These are phyloP conservation scores for Palythoa heliodiscus DNA, from an alignment of 92 coral and sea anemone species.

Conservation along the genomic window DNA sequence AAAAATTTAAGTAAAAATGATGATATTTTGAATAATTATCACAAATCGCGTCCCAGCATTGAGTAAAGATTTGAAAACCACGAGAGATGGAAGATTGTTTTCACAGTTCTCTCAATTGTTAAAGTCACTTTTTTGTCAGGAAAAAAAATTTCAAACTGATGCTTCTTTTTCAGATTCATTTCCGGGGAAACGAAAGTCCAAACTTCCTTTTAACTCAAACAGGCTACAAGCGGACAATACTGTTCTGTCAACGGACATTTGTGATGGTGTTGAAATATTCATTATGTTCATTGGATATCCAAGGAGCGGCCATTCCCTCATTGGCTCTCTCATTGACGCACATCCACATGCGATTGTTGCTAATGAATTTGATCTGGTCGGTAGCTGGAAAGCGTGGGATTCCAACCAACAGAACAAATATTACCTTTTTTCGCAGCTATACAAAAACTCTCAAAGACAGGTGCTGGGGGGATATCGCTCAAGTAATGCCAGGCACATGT, in stretches of 20 bases:
- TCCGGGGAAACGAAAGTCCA: not conserved
- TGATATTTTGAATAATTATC: no score
- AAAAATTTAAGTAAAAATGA: no score
- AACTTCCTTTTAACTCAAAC: not conserved
- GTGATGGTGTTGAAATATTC: conserved; percentile 73
- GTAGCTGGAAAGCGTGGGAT: conserved; percentile 82
- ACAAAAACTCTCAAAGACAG: conserved; percentile 73
- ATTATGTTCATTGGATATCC: conserved; percentile 91
- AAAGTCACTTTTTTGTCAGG: no score
- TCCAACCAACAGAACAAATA: conserved; percentile 73
- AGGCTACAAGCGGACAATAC: not conserved
- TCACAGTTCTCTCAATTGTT: no score
- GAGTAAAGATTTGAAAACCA: no score
- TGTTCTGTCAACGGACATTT: conserved; percentile 40
- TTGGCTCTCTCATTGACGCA: conserved; percentile 94
- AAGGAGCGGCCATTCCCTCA: conserved; percentile 92
- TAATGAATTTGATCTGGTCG: conserved; percentile 84
- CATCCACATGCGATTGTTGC: conserved; percentile 93
- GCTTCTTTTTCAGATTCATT: not conserved
- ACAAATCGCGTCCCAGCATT: no score
- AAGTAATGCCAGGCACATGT: conserved; percentile 36
- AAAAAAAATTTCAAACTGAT: no score
- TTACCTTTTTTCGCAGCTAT: conserved; percentile 85
- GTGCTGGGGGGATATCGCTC: conserved; percentile 67
- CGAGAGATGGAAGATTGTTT: no score